These are phyloP conservation scores for Struthidea cinerea DNA, from an alignment of 2,113 vertebrate genomes.

Conservation along the genomic window DNA sequence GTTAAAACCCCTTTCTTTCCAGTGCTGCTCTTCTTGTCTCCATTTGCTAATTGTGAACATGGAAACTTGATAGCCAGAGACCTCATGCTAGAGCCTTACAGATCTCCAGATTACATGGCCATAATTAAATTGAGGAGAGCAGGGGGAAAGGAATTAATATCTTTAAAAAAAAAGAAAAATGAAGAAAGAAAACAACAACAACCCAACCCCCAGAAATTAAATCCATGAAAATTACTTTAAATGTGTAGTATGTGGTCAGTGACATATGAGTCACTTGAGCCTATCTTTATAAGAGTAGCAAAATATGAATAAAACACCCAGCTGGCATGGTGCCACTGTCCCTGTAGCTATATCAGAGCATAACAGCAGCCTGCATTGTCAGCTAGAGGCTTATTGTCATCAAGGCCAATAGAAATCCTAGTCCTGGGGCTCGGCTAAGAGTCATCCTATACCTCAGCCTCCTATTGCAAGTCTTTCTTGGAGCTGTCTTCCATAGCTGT, in stretches of 20 bases:
- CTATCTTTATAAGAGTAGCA: slow-evolving; percentile 14
- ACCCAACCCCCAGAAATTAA: not conserved
- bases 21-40: not conserved
- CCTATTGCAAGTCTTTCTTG: not conserved
- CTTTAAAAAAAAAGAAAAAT: not conserved
- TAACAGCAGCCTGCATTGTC: not conserved
- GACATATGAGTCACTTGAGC: slow-evolving; percentile 47
- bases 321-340: not conserved
- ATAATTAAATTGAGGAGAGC: slow-evolving; percentile 52
- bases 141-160: slow-evolving; percentile 6
- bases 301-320: not conserved
- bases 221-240: slow-evolving; percentile 15
- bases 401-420: not conserved
- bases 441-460: not conserved
- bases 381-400: not conserved
- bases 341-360: not conserved
- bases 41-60: slow-evolving; percentile 60
- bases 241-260: slow-evolving; percentile 35
- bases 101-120: slow-evolving; percentile 33
- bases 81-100: slow-evolving; percentile 29
- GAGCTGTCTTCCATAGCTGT: not conserved
- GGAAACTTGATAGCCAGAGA: slow-evolving; percentile 35
- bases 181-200: not conserved
- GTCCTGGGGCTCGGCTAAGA: not conserved
- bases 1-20: not conserved